These are phyloP conservation scores for Brachionus asplanchnoidis DNA, from an alignment of 1,140 invertebrate species.

Conservation along the genomic window DNA sequence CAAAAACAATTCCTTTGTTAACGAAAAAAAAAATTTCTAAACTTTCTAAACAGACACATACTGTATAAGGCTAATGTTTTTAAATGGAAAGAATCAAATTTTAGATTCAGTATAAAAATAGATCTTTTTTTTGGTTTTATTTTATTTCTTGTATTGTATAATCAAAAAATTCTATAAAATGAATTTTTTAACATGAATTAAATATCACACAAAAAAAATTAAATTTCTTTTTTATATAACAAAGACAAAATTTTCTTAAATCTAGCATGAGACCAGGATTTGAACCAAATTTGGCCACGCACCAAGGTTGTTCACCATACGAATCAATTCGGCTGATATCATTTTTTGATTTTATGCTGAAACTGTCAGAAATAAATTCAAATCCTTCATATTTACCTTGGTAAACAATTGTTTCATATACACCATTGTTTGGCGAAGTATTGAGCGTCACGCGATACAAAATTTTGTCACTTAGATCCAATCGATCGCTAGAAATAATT, in stretches of 20 bases:
- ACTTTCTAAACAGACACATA: too few relatives aligned
- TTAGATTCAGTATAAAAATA: too few relatives aligned
- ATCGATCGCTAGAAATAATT: constrained; percentile 66
- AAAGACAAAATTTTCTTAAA: constrained; percentile 27
- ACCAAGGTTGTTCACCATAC: constrained; percentile 61
- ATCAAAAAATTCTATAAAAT: too few relatives aligned
- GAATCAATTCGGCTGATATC: constrained; percentile 81
- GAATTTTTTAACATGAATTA: too few relatives aligned
- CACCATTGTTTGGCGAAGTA: constrained; percentile 68
- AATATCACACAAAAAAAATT: too few relatives aligned
- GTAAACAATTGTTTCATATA: constrained; percentile 70
- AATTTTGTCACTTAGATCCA: constrained; percentile 62
- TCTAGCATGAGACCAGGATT: constrained; percentile 4
- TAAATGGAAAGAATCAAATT: too few relatives aligned
- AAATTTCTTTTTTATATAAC: not conserved
- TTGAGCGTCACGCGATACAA: constrained; percentile 72
- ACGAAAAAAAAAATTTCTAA: too few relatives aligned
- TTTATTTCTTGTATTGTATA: too few relatives aligned
- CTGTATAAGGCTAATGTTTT: too few relatives aligned
- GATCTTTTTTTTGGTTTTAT: too few relatives aligned
- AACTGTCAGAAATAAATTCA: constrained; percentile 58
- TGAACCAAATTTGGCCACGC: not conserved
- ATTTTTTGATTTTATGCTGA: constrained; percentile 64
- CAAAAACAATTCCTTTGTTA: too few relatives aligned
- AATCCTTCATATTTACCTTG: constrained; percentile 59